phyloP scores from a whole-genome alignment of 2,888 invertebrate genomes.

The Phortica magna region DNA sequence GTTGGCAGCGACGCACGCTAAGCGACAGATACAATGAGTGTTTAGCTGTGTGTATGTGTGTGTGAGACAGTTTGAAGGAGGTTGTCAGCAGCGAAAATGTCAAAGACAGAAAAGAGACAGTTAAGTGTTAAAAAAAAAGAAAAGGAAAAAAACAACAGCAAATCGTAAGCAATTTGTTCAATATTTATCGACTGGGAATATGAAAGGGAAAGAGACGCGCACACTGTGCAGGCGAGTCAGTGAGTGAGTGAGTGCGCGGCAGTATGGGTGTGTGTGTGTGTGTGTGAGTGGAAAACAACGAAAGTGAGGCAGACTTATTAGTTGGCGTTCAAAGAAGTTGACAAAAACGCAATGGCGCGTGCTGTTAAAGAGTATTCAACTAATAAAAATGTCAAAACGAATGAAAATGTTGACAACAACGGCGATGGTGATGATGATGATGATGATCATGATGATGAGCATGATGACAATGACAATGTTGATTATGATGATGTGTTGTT shows the following conservation, averaged over 20 bases:
- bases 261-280: conserved; percentile 41
- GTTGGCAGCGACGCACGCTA: not conserved
- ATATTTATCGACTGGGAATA: conserved; percentile 60
- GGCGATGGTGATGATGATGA: conserved; percentile 37
- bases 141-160: conserved; percentile 22
- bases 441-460: not conserved
- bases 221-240: conserved; percentile 27
- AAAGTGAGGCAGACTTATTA: conserved; percentile 69
- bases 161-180: conserved; percentile 57
- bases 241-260: conserved; percentile 31
- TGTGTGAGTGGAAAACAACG: conserved; percentile 32
- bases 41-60: not conserved
- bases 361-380: conserved; percentile 71
- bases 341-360: conserved; percentile 66
- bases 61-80: not conserved
- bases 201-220: conserved; percentile 27
- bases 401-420: conserved; percentile 72
- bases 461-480: not conserved
- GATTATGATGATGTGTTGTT: conserved; percentile 27
- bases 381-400: conserved; percentile 73
- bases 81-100: not conserved
- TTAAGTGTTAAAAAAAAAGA: conserved; percentile 41
- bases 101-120: conserved; percentile 30
- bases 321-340: conserved; percentile 45
- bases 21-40: not conserved